phyloP scores from a whole-genome alignment of 2,113 vertebrate species.

The Phylloscopus trochiloides region DNA sequence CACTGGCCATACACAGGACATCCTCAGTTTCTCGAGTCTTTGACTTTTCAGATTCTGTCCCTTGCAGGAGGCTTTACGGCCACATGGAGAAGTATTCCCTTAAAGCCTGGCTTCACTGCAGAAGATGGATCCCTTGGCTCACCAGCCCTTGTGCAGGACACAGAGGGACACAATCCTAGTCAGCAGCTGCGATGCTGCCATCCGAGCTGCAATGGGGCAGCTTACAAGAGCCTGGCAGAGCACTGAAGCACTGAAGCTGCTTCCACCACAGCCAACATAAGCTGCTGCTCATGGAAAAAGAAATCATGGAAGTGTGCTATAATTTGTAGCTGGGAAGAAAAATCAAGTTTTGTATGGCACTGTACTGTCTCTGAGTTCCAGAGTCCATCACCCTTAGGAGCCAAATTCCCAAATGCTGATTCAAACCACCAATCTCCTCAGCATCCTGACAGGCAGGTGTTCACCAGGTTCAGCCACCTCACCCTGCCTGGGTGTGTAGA shows the following conservation, averaged over 20 bases:
- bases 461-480: neutral
- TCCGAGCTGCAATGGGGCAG: neutral
- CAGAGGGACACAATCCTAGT: neutral
- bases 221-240: neutral
- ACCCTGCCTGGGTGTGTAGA: fast-evolving
- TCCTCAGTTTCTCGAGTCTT: neutral
- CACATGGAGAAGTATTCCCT: neutral
- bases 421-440: neutral
- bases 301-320: neutral
- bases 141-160: neutral
- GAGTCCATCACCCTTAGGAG: neutral
- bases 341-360: neutral
- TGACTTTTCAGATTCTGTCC: neutral
- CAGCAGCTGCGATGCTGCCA: neutral
- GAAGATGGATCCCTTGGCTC: neutral
- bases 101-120: neutral
- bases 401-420: neutral
- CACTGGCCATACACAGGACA: neutral
- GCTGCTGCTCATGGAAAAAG: neutral
- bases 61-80: neutral
- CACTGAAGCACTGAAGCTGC: neutral
- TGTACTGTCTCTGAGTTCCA: neutral
- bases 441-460: fast-evolving
- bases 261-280: fast-evolving
- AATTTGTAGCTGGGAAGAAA: neutral